Evolutionary conservation across 2,888 invertebrate species (phyloP).

Genomic region (Cryptocephalus moraei): DNA sequence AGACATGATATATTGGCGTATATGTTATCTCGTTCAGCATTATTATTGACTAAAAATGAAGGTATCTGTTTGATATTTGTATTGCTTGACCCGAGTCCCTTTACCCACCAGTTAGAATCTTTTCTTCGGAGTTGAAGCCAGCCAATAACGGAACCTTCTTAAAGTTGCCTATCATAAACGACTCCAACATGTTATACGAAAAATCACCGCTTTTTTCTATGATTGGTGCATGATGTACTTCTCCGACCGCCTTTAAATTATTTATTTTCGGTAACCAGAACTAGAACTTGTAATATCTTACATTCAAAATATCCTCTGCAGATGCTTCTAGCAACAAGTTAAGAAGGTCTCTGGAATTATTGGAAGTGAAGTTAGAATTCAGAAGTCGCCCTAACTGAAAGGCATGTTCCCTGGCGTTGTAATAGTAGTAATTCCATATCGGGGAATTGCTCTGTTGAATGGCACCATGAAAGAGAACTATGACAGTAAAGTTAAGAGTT

Average conservation of each 20-base stretch:
- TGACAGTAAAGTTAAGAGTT: no score
- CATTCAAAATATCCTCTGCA: constrained; percentile 2
- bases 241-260: neutral
- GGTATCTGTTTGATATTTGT: no score
- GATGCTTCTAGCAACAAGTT: constrained; percentile 1
- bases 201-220: neutral
- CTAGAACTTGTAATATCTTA: neutral
- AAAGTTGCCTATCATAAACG: neutral
- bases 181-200: neutral
- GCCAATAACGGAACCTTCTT: neutral
- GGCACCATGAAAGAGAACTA: no score
- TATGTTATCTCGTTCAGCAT: no score
- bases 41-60: no score
- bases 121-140: neutral
- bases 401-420: constrained; percentile 5
- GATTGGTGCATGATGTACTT: neutral
- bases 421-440: constrained; percentile 4
- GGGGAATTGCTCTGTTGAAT: no score
- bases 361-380: constrained; percentile 1
- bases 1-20: no score
- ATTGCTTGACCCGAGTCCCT: no score
- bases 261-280: neutral
- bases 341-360: constrained; percentile 4
- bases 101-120: no score
- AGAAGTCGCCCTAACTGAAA: constrained; percentile 5